Evolutionary conservation across 2,797 vertebrate genomes (phyloP).

Genomic region (Acipenser transmontanus): DNA sequence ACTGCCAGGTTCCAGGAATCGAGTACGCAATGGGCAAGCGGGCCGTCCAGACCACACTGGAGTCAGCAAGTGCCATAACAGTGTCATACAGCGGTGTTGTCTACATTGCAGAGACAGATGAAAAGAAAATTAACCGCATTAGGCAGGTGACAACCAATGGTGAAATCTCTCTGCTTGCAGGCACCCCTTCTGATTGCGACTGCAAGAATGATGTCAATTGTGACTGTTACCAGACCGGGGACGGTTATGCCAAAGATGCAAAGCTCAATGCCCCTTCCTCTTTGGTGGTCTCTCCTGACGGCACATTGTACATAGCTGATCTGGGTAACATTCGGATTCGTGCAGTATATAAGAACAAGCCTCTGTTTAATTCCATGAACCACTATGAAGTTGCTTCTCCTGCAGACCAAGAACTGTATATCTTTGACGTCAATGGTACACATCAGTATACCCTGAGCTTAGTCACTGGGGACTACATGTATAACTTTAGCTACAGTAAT

Average conservation of each 20-base stretch:
- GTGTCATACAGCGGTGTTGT: slow-evolving; percentile 87
- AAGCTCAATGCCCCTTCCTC: slow-evolving; percentile 90
- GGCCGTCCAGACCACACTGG: slow-evolving; percentile 82
- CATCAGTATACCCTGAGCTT: slow-evolving; percentile 90
- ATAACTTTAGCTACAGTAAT: slow-evolving; percentile 92
- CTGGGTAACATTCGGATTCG: slow-evolving; percentile 94
- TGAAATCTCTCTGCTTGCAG: slow-evolving; percentile 89
- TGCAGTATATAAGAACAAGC: slow-evolving; percentile 79
- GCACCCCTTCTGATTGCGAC: slow-evolving; percentile 85
- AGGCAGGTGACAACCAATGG: slow-evolving; percentile 88
- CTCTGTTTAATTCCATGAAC: slow-evolving; percentile 64
- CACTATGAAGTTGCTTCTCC: slow-evolving; percentile 92
- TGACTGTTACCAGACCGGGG: slow-evolving; percentile 93
- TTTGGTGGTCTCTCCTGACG: slow-evolving; percentile 85
- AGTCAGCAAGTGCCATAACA: slow-evolving; percentile 83
- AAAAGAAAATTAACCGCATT: slow-evolving; percentile 90
- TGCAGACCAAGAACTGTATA: slow-evolving; percentile 87
- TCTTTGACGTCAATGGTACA: slow-evolving; percentile 90
- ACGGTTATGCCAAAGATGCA: slow-evolving; percentile 94
- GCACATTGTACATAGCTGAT: slow-evolving; percentile 88
- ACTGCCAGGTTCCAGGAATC: slow-evolving; percentile 81
- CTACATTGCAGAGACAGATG: slow-evolving; percentile 89
- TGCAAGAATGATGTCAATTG: slow-evolving; percentile 90
- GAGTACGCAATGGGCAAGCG: slow-evolving; percentile 74
- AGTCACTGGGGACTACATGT: slow-evolving; percentile 86